A percentile compares a stretch with the other conserved stretches of the same genome.
phyloP scores from a whole-genome alignment of 1,140 invertebrate genomes.

The Metopolophium dirhodum region DNA sequence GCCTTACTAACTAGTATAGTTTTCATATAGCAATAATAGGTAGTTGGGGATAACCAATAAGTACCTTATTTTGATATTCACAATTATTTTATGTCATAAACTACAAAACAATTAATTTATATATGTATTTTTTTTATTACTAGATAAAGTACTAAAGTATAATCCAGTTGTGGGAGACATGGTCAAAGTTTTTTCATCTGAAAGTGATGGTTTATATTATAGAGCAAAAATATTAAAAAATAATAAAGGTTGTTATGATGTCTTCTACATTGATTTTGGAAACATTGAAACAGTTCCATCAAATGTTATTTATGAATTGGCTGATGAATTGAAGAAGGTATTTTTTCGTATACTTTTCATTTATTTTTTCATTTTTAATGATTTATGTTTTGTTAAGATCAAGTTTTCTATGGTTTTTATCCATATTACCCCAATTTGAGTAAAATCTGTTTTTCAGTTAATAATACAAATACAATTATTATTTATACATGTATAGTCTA shows the following conservation, averaged over 20 bases:
- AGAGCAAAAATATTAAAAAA: slow-evolving; percentile 38
- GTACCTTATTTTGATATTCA: not conserved
- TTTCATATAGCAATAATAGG: not conserved
- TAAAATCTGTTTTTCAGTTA: too few species aligned
- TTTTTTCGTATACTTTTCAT: not conserved
- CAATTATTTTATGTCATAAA: not conserved
- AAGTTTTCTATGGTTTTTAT: too few species aligned
- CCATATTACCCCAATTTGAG: too few species aligned
- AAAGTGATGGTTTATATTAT: not conserved
- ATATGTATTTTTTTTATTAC: not conserved
- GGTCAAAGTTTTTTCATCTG: not conserved
- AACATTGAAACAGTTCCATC: not conserved
- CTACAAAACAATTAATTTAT: not conserved
- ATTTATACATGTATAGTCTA: not conserved
- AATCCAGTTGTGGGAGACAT: slow-evolving; percentile 28
- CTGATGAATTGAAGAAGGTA: slow-evolving; percentile 43
- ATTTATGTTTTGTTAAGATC: too few species aligned
- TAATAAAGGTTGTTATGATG: not conserved
- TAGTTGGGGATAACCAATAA: not conserved
- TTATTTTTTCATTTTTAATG: not conserved
- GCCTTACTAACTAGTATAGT: too few species aligned
- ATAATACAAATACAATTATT: not conserved
- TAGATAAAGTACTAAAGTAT: not conserved
- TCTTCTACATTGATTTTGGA: slow-evolving; percentile 45
- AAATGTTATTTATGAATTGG: slow-evolving; percentile 19